A percentile compares a stretch with the other conserved stretches of the same genome.
phyloP scores from a whole-genome alignment of 2,888 invertebrate species.

The Amblyjoppa proteus region DNA sequence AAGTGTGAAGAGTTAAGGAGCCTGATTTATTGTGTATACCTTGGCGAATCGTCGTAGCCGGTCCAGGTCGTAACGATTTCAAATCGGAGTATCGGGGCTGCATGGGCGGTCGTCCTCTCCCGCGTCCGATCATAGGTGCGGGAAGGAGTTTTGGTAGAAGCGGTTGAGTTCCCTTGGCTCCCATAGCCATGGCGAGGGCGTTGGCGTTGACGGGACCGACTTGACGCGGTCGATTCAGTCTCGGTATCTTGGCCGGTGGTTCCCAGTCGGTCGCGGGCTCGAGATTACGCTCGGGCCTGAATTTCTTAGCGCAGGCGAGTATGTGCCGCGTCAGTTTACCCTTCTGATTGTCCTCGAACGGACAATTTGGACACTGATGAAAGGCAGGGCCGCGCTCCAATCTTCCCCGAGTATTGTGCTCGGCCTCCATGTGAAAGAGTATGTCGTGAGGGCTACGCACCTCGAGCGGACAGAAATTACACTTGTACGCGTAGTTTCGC shows the following conservation, averaged over 20 bases:
- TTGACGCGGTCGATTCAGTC: constrained; percentile 86
- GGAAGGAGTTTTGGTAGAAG: constrained; percentile 85
- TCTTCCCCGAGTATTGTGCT: constrained; percentile 93
- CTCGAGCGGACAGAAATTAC: constrained; percentile 93
- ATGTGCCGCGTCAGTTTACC: constrained; percentile 95
- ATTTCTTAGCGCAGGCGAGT: constrained; percentile 95
- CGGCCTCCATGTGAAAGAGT: constrained; percentile 95
- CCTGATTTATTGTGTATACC: constrained; percentile 69
- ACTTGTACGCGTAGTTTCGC: constrained; percentile 94
- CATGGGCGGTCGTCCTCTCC: constrained; percentile 85
- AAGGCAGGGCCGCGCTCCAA: constrained; percentile 94
- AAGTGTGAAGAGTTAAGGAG: too few species aligned
- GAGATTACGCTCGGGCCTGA: constrained; percentile 94
- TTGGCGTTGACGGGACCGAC: constrained; percentile 78
- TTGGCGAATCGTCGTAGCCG: constrained; percentile 78
- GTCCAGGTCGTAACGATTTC: constrained; percentile 80
- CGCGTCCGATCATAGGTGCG: constrained; percentile 83
- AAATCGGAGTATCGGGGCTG: constrained; percentile 83
- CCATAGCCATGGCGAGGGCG: constrained; percentile 83
- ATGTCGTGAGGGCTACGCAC: constrained; percentile 95
- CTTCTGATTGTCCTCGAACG: constrained; percentile 97
- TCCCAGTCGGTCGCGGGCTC: constrained; percentile 96
- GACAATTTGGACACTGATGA: constrained; percentile 97
- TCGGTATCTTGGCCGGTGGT: constrained; percentile 96
- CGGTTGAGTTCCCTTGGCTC: constrained; percentile 82